phyloP scores from a whole-genome alignment of 2,797 vertebrate species.

The Poecilia wingei region DNA sequence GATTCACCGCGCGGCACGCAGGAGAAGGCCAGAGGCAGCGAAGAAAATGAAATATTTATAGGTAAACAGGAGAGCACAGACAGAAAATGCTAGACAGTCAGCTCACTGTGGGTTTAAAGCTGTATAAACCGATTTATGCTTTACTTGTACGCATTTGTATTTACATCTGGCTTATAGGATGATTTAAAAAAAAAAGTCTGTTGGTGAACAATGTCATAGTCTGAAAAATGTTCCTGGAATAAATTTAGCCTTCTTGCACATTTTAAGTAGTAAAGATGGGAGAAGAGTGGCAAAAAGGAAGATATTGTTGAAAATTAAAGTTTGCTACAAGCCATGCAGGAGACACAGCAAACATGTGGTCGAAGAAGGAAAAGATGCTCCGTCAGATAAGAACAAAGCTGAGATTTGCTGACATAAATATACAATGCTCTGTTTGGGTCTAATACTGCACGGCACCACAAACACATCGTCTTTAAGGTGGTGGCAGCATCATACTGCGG shows the following conservation, averaged over 20 bases:
- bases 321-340: background rate
- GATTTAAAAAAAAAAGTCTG: background rate
- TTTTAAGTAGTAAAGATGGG: background rate
- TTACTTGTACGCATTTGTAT: background rate
- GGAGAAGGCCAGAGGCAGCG: constrained; percentile 12
- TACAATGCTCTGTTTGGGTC: background rate
- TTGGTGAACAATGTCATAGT: background rate
- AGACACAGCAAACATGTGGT: background rate
- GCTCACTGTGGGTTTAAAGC: background rate
- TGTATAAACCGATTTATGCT: background rate
- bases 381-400: background rate
- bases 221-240: background rate
- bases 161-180: background rate
- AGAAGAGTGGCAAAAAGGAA: background rate
- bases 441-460: background rate
- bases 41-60: constrained; percentile 5
- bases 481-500: background rate
- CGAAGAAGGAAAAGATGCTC: background rate
- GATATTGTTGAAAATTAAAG: background rate
- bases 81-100: background rate
- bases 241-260: background rate
- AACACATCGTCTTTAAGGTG: background rate
- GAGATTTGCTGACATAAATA: background rate
- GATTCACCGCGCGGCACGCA: constrained; percentile 35
- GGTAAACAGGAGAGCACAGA: background rate